Base-by-base conservation (phyloP, 1,140 invertebrate species). In the Drosophila nigrodunni region DNA sequence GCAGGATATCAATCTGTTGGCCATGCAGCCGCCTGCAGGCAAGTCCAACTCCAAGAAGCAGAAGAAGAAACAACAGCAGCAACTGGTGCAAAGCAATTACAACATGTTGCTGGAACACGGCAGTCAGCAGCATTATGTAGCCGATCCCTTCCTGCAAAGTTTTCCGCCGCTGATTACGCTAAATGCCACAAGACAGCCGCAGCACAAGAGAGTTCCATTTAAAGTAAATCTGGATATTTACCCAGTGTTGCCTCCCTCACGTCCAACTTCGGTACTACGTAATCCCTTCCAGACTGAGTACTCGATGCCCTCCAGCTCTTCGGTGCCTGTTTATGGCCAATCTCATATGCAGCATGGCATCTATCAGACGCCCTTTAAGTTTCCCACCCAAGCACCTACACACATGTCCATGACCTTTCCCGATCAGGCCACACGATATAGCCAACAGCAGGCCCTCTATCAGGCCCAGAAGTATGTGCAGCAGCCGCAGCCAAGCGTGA, bases 151-250 rank as follows among this genome's bases (percentile, higher is more conserved):
- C 11, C 8, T 88, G 52, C 77, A 78, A 49, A 80, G 64, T 21
- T 78, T 78, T 72, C 77, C 73, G 9, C 68, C 78, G 0, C 34
- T 86, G 1, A 50, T 88, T 0, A 47, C 78, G 0, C 37, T 92
- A 4, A 92, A 92, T 68, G 77, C 79, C n/a, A 87, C 87, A 10
- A 60, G 82, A 3, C 80, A 82, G 47, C 81, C 89, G n/a, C 65
- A 78, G 6, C 68, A 77, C 6, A 91, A 89, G 35, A 54, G 90
- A 7, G 66, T 92, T 10, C 90, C 90, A 0, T 90, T 92, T 18
- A 92, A 92, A 61, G 47, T 92, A 0, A 92, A 92, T 58, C 47
- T 92, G 13, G 90, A 92, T 13, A 92, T 92, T 11, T 92, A 91
- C 58, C 90, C 90, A 0, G 87, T 92, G 15, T 13, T 91, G 58